Conservation (phyloP, 1,140 invertebrate genomes). For the Neodiprion pinetum region DNA sequence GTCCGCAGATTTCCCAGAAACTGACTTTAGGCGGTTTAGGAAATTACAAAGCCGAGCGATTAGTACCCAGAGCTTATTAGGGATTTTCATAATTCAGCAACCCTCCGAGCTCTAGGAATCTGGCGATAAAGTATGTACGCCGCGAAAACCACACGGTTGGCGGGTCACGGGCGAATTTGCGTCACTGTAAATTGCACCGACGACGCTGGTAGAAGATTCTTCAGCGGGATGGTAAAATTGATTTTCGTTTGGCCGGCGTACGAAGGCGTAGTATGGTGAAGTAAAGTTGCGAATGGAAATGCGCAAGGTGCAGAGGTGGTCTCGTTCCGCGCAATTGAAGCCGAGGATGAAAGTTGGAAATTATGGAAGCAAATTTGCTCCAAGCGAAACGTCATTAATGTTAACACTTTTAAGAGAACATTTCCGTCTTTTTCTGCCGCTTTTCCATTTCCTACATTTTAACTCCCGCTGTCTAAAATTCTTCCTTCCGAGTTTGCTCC, state of each 20-base stretch:
- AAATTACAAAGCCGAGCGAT: not conserved
- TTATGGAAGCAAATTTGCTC: not conserved
- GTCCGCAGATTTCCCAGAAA: not conserved
- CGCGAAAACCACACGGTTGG: not conserved
- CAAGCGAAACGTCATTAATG: not conserved
- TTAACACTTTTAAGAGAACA: not conserved
- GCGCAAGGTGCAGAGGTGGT: too few species aligned
- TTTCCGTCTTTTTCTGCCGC: not conserved
- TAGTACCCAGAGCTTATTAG: not conserved
- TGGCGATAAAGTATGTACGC: conserved; percentile 13
- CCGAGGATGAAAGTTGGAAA: not conserved
- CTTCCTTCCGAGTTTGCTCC: not conserved
- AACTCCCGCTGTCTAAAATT: conserved; percentile 10
- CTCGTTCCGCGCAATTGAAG: not conserved
- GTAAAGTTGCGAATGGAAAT: too few species aligned
- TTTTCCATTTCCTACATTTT: conserved; percentile 9
- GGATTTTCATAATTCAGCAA: not conserved
- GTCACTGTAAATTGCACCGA: too few species aligned
- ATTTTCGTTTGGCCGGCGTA: too few species aligned
- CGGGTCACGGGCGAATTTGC: too few species aligned
- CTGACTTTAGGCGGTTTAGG: not conserved
- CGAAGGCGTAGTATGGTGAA: too few species aligned
- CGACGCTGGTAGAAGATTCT: not conserved
- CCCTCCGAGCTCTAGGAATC: not conserved
- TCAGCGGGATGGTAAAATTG: not conserved